These are phyloP conservation scores for Acanthisitta chloris DNA, from an alignment of 2,113 vertebrate genomes.

Conservation along the genomic window DNA sequence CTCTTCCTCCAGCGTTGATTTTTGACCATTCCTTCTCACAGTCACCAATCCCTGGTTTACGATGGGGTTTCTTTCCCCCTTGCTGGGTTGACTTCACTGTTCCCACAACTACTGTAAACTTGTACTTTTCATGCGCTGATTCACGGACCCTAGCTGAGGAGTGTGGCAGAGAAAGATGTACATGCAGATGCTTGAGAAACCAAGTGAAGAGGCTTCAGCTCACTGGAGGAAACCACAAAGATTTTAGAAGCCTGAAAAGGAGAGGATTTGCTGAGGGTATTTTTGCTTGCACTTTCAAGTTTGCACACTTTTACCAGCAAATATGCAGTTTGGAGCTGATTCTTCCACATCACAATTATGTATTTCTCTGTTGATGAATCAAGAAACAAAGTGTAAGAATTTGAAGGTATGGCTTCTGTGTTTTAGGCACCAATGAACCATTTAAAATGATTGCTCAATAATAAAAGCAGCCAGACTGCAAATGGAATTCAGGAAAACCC, in stretches of 20 bases:
- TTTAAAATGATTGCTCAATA: not conserved
- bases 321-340: not conserved
- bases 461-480: not conserved
- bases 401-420: not conserved
- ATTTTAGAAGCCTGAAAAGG: not conserved
- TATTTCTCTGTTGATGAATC: not conserved
- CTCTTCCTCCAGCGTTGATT: accelerated
- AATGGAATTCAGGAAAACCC: not conserved
- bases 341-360: not conserved
- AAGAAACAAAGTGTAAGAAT: not conserved
- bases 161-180: not conserved
- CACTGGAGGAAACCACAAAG: not conserved
- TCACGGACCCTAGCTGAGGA: not conserved
- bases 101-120: not conserved
- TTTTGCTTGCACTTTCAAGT: not conserved
- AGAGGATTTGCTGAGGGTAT: not conserved
- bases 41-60: not conserved
- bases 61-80: accelerated
- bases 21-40: not conserved
- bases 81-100: not conserved
- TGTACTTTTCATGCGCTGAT: not conserved
- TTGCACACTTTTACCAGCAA: not conserved
- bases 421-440: not conserved
- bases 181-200: not conserved
- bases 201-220: not conserved